These are phyloP conservation scores for Myotis findleyi DNA, from an alignment of 2,797 vertebrate genomes.

Conservation along the genomic window DNA sequence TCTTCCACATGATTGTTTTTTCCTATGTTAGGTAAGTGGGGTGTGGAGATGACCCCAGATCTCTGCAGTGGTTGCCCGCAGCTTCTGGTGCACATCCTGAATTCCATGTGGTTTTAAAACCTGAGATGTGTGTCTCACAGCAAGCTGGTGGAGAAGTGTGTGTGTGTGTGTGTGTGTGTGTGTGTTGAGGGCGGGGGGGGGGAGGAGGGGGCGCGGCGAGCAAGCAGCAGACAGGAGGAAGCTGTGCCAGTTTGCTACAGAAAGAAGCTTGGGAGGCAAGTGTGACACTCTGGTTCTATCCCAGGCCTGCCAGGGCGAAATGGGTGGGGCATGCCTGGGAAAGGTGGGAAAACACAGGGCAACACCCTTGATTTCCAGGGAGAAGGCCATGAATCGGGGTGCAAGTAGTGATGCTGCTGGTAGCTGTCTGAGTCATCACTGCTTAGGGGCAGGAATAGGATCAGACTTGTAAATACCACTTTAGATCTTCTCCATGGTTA, in stretches of 20 bases:
- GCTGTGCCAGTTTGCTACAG: neutral
- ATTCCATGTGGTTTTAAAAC: neutral
- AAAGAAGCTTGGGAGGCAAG: neutral
- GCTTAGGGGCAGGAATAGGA: neutral
- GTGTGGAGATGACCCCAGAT: neutral
- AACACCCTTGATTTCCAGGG: neutral
- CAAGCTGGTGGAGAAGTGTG: neutral
- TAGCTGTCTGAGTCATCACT: neutral
- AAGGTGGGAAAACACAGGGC: neutral
- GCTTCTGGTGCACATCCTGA: neutral
- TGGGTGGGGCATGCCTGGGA: neutral
- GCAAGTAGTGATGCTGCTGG: neutral
- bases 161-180: too few species aligned
- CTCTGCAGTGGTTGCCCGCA: neutral
- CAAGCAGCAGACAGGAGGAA: neutral
- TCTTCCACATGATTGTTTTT: slow-evolving; percentile 85
- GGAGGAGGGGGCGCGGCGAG: rapidly evolving
- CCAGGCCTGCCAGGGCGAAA: neutral
- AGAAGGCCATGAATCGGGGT: neutral
- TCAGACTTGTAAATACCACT: slow-evolving; percentile 16
- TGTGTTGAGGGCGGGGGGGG: too few species aligned
- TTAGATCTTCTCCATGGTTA: neutral
- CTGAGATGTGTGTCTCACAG: neutral
- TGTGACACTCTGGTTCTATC: neutral
- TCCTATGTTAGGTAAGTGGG: slow-evolving; percentile 89